Evolutionary conservation across 2,797 vertebrate genomes (phyloP).

Genomic region (Coregonus suidteri): DNA sequence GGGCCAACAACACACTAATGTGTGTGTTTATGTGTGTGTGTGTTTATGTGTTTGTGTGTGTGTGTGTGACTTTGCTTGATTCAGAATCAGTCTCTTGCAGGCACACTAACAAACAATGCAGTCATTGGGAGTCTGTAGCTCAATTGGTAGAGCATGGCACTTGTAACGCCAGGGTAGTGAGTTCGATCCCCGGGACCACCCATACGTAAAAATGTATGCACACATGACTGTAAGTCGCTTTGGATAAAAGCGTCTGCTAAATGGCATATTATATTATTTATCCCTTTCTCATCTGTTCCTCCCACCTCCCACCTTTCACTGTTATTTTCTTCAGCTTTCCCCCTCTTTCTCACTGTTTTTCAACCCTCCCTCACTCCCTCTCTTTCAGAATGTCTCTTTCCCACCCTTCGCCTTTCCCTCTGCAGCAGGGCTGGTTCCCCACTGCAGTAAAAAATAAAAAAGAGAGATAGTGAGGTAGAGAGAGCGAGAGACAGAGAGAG

Average conservation of each 20-base stretch:
- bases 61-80: constrained; percentile 53
- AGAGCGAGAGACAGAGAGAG: constrained; percentile 8
- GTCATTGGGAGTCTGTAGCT: constrained; percentile 23
- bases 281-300: constrained; percentile 56
- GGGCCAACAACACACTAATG: constrained; percentile 71
- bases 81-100: constrained; percentile 67
- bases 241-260: no score
- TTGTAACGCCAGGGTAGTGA: no score
- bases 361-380: constrained; percentile 49
- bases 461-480: background rate
- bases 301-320: constrained; percentile 44
- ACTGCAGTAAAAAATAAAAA: constrained; percentile 60
- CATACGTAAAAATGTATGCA: no score
- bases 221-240: no score
- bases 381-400: constrained; percentile 33
- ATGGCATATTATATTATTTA: no score
- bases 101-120: constrained; percentile 49
- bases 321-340: constrained; percentile 45
- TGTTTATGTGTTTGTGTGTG: background rate
- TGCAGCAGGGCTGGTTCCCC: constrained; percentile 62
- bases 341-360: constrained; percentile 39
- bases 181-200: no score
- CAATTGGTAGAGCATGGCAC: no score
- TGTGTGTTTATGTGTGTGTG: constrained; percentile 46
- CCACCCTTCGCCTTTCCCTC: constrained; percentile 55